Evolutionary conservation across 2,113 vertebrate species (phyloP), one percentile per base, ranked within the genome.

Genomic region (Capreolus pygargus): DNA sequence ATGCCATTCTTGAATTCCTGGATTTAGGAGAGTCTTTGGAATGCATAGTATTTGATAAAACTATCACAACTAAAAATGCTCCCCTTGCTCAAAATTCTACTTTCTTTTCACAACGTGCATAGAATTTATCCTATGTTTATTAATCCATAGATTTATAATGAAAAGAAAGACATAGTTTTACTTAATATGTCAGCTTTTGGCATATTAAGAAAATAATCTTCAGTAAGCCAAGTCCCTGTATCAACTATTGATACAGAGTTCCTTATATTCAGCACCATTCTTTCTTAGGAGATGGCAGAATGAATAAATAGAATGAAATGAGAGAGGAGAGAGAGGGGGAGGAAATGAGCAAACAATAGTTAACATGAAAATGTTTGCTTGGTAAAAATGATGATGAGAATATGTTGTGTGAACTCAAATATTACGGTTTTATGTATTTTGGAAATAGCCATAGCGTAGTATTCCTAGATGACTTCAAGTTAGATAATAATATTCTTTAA

Each of bases 111-210:
- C 60, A 93, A 85, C 17, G 67, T 96, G 4, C 10, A 78, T 89
- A 78, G 1, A 95, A 91, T 97, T 97, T 91, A 25, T 45, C 60
- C 9, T 79, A 74, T 60, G 74, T 97, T 98, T 98, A 81, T 93
- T 97, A 97, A 96, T 60, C 33, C 43, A 95, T 60, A 87, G 30
- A 92, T 94, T 19, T 96, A 64, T 45, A 97, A 88, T 94, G 94
- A 97, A 98, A 98, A 91, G 6, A 61, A 33, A 88, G 11, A 70
- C 96, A 60, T 74, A 36, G 6, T 91, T 98, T 90, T 95, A 83
- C 67, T 86, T 97, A 97, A 98, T 98, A 81, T 93, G 70, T n/a
- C 57, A 93, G 52, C 15, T 95, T 94, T 95, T 39, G 39, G 16
- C 17, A 89, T 86, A 67, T n/a, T 57, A 90, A 64, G n/a, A 95